phyloP scores from a whole-genome alignment of 2,113 vertebrate species.

The Stegastes partitus region DNA sequence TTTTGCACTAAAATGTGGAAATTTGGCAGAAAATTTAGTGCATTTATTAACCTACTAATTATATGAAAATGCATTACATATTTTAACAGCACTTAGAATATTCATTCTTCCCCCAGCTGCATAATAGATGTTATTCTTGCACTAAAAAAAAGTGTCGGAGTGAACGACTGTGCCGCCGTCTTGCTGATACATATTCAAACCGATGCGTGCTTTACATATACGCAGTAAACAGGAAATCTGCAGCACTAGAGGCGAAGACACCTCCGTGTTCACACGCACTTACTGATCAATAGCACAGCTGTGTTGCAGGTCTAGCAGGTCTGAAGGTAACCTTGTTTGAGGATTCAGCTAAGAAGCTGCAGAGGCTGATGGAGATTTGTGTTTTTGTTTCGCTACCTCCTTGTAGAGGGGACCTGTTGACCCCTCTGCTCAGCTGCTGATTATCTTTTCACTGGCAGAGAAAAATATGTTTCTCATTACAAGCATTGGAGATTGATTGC shows the following conservation, averaged over 20 bases:
- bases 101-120: constrained; percentile 14
- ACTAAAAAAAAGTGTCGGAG: background rate
- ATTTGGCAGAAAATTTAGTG: constrained; percentile 39
- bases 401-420: constrained; percentile 67
- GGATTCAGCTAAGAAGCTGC: constrained; percentile 29
- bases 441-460: constrained; percentile 73
- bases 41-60: constrained; percentile 52
- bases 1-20: constrained; percentile 37
- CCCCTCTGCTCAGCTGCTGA: constrained; percentile 71
- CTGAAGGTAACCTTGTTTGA: constrained; percentile 64
- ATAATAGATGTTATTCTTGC: background rate
- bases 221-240: background rate
- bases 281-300: constrained; percentile 40
- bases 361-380: constrained; percentile 55
- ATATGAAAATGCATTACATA: constrained; percentile 34
- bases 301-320: constrained; percentile 26
- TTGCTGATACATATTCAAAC: background rate
- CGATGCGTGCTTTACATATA: background rate
- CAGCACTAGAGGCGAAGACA: background rate
- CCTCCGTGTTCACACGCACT: background rate
- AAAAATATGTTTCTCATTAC: constrained; percentile 81
- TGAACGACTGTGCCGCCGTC: background rate
- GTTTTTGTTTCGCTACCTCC: constrained; percentile 62
- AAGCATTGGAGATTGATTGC: constrained; percentile 74
- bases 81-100: constrained; percentile 47